Conservation (phyloP, 1,140 invertebrate species). For the Drosophila navojoa region DNA sequence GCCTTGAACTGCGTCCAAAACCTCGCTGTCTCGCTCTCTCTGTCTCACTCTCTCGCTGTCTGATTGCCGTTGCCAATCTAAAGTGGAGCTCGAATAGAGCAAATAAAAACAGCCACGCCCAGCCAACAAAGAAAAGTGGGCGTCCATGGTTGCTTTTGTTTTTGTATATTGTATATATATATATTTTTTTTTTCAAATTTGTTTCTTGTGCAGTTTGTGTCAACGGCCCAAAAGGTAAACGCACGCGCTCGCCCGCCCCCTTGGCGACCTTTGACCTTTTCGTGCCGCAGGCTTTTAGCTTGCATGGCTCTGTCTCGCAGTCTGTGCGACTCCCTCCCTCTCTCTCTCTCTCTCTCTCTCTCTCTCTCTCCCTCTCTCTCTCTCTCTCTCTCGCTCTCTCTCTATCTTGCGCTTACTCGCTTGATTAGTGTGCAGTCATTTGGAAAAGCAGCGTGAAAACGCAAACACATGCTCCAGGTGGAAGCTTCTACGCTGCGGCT, state of each 20-base stretch:
- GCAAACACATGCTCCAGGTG: constrained; percentile 36
- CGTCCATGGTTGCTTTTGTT: not conserved
- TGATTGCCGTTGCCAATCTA: constrained; percentile 22
- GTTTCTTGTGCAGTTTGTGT: constrained; percentile 49
- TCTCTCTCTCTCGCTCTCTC: not conserved
- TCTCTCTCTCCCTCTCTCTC: not conserved
- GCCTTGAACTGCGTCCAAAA: constrained; percentile 57
- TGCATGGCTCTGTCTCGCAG: not conserved
- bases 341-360: not conserved
- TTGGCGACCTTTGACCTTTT: constrained; percentile 73
- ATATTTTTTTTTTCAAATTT: constrained; percentile 17
- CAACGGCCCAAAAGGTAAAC: constrained; percentile 75
- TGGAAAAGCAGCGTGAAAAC: constrained; percentile 74
- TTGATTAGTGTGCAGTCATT: constrained; percentile 42
- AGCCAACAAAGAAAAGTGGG: constrained; percentile 23
- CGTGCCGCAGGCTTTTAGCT: constrained; percentile 45
- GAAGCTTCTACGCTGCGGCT: constrained; percentile 11
- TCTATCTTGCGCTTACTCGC: not conserved
- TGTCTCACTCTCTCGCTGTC: not conserved
- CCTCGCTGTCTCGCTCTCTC: not conserved
- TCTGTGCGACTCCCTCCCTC: not conserved
- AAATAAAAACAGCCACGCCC: constrained; percentile 22
- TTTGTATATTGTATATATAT: too few species aligned
- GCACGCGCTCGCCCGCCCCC: constrained; percentile 29
- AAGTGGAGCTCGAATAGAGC: constrained; percentile 14